These are phyloP conservation scores for Mormyrops boulengeri DNA, from an alignment of 2,797 vertebrate species.

Conservation along the genomic window DNA sequence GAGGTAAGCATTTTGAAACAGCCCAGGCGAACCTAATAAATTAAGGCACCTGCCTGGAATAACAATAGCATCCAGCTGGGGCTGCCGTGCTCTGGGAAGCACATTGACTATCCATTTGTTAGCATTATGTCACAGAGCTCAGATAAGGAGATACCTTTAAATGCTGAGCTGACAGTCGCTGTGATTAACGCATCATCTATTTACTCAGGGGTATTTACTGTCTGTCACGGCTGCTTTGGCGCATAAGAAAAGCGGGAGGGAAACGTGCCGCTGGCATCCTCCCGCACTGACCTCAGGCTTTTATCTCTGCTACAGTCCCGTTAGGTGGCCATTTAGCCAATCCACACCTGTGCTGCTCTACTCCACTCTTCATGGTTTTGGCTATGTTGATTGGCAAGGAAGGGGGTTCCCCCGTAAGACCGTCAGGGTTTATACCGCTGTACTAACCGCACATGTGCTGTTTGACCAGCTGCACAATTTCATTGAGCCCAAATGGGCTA, in stretches of 20 bases:
- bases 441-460: background rate
- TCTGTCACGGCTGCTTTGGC: background rate
- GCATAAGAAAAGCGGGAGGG: background rate
- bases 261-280: background rate
- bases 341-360: background rate
- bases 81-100: background rate
- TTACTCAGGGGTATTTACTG: background rate
- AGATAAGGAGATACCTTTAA: background rate
- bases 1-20: background rate
- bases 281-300: background rate
- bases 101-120: background rate
- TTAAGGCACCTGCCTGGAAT: background rate
- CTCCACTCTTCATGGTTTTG: background rate
- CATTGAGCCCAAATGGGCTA: background rate
- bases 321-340: background rate
- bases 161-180: background rate
- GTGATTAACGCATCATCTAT: conserved; percentile 1
- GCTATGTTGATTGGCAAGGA: background rate
- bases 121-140: background rate
- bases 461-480: background rate
- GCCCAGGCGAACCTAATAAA: background rate
- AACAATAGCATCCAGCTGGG: background rate
- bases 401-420: background rate
- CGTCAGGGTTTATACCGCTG: background rate
- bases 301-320: background rate